A percentile compares a stretch with the other conserved stretches of the same genome.
These are phyloP conservation scores for Drosophila parthenogenetica DNA, from an alignment of 2,888 invertebrate species.

Conservation along the genomic window DNA sequence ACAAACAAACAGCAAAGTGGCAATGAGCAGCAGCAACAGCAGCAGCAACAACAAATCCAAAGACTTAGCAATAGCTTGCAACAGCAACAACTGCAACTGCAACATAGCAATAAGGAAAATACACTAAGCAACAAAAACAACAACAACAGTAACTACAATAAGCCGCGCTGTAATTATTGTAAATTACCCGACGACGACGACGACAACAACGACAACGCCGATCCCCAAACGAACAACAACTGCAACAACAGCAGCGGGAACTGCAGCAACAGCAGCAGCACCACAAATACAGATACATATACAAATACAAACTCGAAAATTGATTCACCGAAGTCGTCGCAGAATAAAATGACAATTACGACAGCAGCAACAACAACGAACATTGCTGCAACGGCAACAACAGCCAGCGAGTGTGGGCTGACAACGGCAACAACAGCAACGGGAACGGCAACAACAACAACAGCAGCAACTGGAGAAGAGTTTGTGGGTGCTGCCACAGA, in stretches of 20 bases:
- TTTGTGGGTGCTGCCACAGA: slow-evolving; percentile 75
- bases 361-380: slow-evolving; percentile 66
- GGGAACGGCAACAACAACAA: slow-evolving; percentile 42
- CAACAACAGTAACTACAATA: slow-evolving; percentile 53
- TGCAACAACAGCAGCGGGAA: slow-evolving; percentile 42
- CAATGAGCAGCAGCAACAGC: slow-evolving; percentile 68
- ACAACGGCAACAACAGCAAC: slow-evolving; percentile 46
- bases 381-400: slow-evolving; percentile 60
- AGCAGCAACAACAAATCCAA: slow-evolving; percentile 78
- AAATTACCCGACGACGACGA: slow-evolving; percentile 77
- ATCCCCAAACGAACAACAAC: slow-evolving; percentile 74
- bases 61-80: slow-evolving; percentile 82
- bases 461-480: slow-evolving; percentile 50
- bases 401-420: slow-evolving; percentile 79
- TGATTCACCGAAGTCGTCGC: slow-evolving; percentile 75
- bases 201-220: slow-evolving; percentile 61
- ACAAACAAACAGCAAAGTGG: slow-evolving; percentile 72
- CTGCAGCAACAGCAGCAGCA: slow-evolving; percentile 49
- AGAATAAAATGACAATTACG: slow-evolving; percentile 80
- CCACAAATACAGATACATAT: slow-evolving; percentile 21
- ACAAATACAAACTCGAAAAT: slow-evolving; percentile 67
- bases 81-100: slow-evolving; percentile 60
- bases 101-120: slow-evolving; percentile 80
- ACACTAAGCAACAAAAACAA: slow-evolving; percentile 69
- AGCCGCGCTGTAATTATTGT: slow-evolving; percentile 80